Conservation (phyloP, 2,797 vertebrate genomes). For the Corythornis leucogaster region DNA sequence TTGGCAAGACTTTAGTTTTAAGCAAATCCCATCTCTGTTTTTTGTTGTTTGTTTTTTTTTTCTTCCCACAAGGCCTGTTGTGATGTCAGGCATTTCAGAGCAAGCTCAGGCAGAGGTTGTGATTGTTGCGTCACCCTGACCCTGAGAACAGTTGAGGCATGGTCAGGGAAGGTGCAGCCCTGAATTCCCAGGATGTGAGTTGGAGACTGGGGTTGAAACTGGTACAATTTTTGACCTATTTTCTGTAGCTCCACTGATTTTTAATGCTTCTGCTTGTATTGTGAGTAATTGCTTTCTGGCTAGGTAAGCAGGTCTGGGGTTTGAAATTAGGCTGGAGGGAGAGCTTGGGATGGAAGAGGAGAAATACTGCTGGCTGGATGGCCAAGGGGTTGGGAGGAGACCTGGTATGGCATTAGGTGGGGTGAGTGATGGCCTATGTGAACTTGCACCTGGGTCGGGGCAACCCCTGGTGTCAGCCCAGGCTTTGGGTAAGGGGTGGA, state of each 20-base stretch:
- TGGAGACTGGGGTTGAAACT: background rate
- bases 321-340: background rate
- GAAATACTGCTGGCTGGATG: background rate
- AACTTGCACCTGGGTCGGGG: too few species aligned
- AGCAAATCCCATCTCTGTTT: background rate
- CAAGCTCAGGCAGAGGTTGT: slow-evolving; percentile 15
- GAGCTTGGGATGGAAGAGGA: background rate
- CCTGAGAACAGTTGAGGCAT: background rate
- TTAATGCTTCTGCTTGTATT: background rate
- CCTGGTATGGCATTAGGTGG: background rate
- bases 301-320: background rate
- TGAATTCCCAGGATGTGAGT: background rate
- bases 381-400: background rate
- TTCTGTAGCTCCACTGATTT: background rate
- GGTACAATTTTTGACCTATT: background rate
- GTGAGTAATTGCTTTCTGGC: background rate
- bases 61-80: slow-evolving; percentile 33
- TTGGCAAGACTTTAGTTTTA: slow-evolving; percentile 30
- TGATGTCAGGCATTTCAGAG: background rate
- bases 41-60: background rate
- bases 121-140: background rate
- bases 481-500: too few species aligned
- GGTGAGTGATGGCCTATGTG: too few species aligned
- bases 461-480: too few species aligned
- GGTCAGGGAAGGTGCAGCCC: background rate